A percentile compares a stretch with the other conserved stretches of the same genome.
phyloP scores from a whole-genome alignment of 2,113 vertebrate genomes.

The Stomatorhinus ivindoensis region DNA sequence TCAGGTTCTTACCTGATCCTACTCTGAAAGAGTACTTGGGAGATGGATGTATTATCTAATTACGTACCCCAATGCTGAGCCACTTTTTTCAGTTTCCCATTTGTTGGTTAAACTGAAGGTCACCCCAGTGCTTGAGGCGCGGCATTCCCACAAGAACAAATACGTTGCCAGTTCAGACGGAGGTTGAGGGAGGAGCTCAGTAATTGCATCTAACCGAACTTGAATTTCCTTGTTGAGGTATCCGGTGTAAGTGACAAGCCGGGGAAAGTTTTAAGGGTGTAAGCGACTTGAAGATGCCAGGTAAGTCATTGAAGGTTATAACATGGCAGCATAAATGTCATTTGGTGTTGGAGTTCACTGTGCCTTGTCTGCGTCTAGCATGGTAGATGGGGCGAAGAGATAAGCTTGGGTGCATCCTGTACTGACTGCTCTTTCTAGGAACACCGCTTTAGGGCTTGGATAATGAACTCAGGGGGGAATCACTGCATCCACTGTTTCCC shows the following conservation, averaged over 20 bases:
- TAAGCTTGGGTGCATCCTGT: not conserved
- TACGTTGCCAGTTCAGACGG: not conserved
- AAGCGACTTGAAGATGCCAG: not conserved
- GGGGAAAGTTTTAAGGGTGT: not conserved
- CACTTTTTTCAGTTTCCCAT: not conserved
- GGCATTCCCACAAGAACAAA: not conserved
- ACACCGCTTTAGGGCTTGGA: not conserved
- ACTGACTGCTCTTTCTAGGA: not conserved
- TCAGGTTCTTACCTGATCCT: not conserved
- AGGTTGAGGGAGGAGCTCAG: not conserved
- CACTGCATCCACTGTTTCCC: not conserved
- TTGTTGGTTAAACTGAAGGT: not conserved
- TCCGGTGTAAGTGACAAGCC: not conserved
- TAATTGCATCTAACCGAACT: not conserved
- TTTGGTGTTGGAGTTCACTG: not conserved
- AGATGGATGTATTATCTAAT: not conserved
- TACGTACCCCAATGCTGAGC: not conserved
- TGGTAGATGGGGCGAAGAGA: not conserved
- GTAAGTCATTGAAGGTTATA: not conserved
- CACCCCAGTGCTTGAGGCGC: not conserved
- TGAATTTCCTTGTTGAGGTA: not conserved
- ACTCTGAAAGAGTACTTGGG: not conserved
- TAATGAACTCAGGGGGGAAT: not conserved
- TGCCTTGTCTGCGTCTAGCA: not conserved
- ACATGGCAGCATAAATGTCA: not conserved